These are phyloP conservation scores for Echiichthys vipera DNA, from an alignment of 2,797 vertebrate genomes.

Conservation along the genomic window DNA sequence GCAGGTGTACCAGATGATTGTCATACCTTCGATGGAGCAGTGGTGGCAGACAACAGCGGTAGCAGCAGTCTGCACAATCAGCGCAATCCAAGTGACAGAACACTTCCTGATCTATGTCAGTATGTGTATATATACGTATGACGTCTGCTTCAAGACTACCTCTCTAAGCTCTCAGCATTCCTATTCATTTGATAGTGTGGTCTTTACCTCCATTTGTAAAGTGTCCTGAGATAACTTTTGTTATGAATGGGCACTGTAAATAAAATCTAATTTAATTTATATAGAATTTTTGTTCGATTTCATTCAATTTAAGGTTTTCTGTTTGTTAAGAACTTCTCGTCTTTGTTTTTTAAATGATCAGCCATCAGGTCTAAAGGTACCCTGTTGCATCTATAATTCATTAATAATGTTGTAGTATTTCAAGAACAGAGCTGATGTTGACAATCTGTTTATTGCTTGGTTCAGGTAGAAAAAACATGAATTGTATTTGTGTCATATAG, in stretches of 20 bases:
- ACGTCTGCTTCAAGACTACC: constrained; percentile 47
- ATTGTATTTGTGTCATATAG: background rate
- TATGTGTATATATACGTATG: constrained; percentile 45
- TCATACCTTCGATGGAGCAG: constrained; percentile 29
- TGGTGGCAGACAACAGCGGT: constrained; percentile 30
- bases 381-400: no score
- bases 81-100: constrained; percentile 53
- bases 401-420: background rate
- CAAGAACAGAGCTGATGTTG: background rate
- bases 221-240: no score
- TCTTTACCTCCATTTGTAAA: no score
- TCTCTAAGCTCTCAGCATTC: constrained; percentile 1
- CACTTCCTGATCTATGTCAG: constrained; percentile 83
- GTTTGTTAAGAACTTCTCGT: background rate
- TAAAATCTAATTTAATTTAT: no score
- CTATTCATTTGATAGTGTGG: no score
- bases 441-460: background rate
- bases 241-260: no score
- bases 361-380: background rate
- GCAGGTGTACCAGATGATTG: constrained; percentile 25
- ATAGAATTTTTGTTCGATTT: no score
- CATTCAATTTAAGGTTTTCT: no score
- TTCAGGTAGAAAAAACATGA: background rate
- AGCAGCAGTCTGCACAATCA: constrained; percentile 57
- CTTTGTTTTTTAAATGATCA: no score